phyloP scores from a whole-genome alignment of 30 jellyfish, hydroid and myxozoan species.

The Hydra vulgaris region DNA sequence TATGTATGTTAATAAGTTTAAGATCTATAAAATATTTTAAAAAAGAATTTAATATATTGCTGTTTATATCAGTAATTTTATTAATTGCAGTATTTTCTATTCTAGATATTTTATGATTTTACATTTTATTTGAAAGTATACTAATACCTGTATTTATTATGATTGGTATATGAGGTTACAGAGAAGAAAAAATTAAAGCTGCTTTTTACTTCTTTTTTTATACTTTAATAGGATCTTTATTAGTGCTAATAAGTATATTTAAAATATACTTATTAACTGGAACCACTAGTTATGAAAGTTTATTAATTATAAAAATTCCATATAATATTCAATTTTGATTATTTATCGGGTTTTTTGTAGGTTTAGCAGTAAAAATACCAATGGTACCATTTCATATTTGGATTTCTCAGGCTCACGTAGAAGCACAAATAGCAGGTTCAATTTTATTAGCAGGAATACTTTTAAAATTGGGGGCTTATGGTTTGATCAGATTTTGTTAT shows the following conservation, averaged over 20 bases:
- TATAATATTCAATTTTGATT: no score
- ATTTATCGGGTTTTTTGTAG: conserved; percentile 34
- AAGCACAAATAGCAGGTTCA: conserved; percentile 65
- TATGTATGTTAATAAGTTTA: background rate
- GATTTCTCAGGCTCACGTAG: conserved; percentile 67
- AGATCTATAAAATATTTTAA: no score
- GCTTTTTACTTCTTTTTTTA: conserved; percentile 49
- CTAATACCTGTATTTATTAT: no score
- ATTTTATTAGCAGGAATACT: conserved; percentile 44
- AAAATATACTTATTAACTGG: no score
- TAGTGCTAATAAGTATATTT: no score
- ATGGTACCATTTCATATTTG: conserved; percentile 60
- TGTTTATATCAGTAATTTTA: no score
- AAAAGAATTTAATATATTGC: no score
- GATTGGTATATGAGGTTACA: conserved; percentile 51
- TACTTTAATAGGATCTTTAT: conserved; percentile 44
- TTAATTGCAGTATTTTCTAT: no score
- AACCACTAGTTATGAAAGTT: no score
- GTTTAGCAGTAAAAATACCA: conserved; percentile 62
- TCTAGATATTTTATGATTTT: no score
- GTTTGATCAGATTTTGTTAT: conserved; percentile 5
- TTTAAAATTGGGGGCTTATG: conserved; percentile 24
- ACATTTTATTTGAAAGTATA: no score
- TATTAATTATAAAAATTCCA: no score
- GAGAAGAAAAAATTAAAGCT: conserved; percentile 58